Base-by-base conservation (phyloP, 2,797 vertebrate genomes). In the Mus spretus region DNA sequence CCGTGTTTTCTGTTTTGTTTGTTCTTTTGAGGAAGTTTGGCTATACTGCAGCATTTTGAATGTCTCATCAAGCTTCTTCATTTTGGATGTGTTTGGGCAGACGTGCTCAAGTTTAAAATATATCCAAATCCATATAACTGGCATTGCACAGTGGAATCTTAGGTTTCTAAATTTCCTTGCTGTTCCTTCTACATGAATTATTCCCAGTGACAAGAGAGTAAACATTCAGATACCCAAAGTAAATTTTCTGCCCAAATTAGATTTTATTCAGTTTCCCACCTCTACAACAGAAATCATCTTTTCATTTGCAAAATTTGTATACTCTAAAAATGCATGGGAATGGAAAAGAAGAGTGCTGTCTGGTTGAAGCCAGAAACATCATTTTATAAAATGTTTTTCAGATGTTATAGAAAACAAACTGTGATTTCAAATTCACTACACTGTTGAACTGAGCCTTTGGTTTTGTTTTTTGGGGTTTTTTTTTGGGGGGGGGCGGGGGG, bases 251-350 rank as follows among this genome's bases (percentile, higher is more conserved):
- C 74, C 94, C 80, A 63, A 96, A 85, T 96, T 94, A 97, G 81
- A 94, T 94, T 97, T 96, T 93, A 93, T 61, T 96, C 92, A 92
- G 92, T 94, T 93, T 93, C 96, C 91, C 65, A 83, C 93, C 55
- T 92, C 78, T 94, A 89, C 14, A 89, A 79, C 1, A n/a, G 61
- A 94, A 96, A 96, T 87, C 47, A 77, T 95, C 78, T 89, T 96
- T 91, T 96, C 85, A 94, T 90, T 94, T 82, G 50, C 84, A 97
- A 93, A 97, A 97, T n/a, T 22, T 90, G 55, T 53, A 95, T 40
- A 97, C 67, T 97, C 90, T 84, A 95, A 97, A 98, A 97, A 93
- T 89, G 89, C 37, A 91, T 61, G 80, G 85, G 96, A 96, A 91
- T 90, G 67, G 44, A 85, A 92, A 93, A 86, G 34, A n/a, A 20